Base-by-base conservation (phyloP, 1,140 invertebrate genomes). In the Macrobrachium rosenbergii region DNA sequence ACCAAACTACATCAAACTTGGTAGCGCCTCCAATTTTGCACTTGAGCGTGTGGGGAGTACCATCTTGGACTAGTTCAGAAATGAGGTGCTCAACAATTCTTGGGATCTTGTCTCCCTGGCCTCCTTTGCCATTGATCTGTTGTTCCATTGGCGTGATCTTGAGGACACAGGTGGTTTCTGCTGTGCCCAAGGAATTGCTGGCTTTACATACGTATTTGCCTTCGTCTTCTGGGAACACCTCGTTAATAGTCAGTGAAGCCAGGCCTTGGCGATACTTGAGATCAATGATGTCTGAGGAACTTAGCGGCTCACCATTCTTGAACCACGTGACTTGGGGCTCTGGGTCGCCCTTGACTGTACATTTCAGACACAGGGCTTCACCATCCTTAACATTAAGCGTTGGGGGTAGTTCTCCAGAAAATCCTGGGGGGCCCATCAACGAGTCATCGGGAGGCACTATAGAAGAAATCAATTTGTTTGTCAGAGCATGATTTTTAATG, bases 221-320 rank as follows among this genome's bases (percentile, higher is more conserved):
- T 91, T 97, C 97, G 92, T 99, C 97, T 93, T 98, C 97, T 2
- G 97, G 97, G 93, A 97, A 98, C 81, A 98, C 95, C 93, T 98
- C 97, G 88, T 95, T 96, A 89, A 98, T 98, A 23, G 95, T 95
- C 23, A 98, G 92, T 60, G 95, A 96, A 0, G 97, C 97, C 67
- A 96, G 93, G 45, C 97, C 95, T 91, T 96, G 96, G 91, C 96
- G 96, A 91, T 98, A 98, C 92, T 97, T 98, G 23, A 98, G 93
- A 91, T 98, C 96, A 88, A 98, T 94, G 52, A 98, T 95, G 92
- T 98, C 95, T 0, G 95, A 96, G 2, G 96, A 97, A 79, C 94
- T 94, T 59, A 97, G 92, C 16, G 92, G 90, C 93, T 96, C 95
- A 78, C 95, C 95, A 90, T 96, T 94, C 92, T 97, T 98, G 83